Evolutionary conservation across 2,888 invertebrate genomes (phyloP).

Genomic region (Perizoma flavofasciatum): DNA sequence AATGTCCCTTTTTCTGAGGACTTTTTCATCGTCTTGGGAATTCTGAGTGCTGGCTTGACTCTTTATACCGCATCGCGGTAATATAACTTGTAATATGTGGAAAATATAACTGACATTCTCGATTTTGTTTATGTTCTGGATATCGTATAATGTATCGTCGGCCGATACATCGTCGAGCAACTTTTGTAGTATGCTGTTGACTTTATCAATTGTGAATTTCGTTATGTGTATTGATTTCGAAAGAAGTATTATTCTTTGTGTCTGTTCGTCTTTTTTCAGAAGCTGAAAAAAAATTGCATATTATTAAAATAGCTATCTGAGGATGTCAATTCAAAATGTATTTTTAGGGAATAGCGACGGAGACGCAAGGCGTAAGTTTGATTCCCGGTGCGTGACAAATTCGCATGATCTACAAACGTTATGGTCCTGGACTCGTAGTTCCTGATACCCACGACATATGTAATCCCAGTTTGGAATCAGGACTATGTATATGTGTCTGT

Average conservation of each 20-base stretch:
- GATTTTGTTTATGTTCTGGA: slow-evolving; percentile 45
- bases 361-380: no score
- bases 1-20: slow-evolving; percentile 57
- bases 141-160: slow-evolving; percentile 50
- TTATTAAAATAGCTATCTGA: no score
- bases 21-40: slow-evolving; percentile 49
- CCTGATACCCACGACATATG: no score
- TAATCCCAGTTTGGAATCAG: no score
- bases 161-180: slow-evolving; percentile 44
- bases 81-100: slow-evolving; percentile 57
- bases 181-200: slow-evolving; percentile 51
- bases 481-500: no score
- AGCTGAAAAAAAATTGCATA: slow-evolving; percentile 53
- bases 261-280: slow-evolving; percentile 58
- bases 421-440: no score
- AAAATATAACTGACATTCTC: slow-evolving; percentile 68
- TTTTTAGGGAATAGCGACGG: no score
- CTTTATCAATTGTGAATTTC: slow-evolving; percentile 62
- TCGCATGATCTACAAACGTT: no score
- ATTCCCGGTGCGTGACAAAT: no score
- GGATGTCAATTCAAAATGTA: no score
- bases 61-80: slow-evolving; percentile 51
- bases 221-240: slow-evolving; percentile 66
- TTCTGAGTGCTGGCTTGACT: slow-evolving; percentile 39
- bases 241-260: slow-evolving; percentile 58